Evolutionary conservation across 2,797 vertebrate genomes (phyloP).

Genomic region (Balearica regulorum): DNA sequence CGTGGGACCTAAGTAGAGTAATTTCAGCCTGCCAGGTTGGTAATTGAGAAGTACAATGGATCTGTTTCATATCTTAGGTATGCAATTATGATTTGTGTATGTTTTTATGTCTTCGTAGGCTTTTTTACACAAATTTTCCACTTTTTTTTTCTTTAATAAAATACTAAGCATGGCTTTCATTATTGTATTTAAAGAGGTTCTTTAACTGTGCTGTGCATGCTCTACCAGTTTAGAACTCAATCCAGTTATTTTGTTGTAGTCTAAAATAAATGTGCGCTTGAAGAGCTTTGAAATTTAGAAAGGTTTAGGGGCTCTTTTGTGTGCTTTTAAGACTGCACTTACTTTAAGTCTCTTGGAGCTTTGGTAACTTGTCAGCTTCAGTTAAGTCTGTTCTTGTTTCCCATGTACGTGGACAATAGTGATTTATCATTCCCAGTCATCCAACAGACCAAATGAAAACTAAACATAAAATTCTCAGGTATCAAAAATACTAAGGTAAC

Average conservation of each 20-base stretch:
- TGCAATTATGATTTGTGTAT: not conserved
- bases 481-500: not conserved
- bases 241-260: not conserved
- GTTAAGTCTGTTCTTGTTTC: not conserved
- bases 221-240: not conserved
- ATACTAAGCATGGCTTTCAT: not conserved
- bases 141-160: not conserved
- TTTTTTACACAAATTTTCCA: not conserved
- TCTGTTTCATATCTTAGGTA: not conserved
- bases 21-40: not conserved
- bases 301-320: not conserved
- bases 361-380: not conserved
- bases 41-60: not conserved
- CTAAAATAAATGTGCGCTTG: not conserved
- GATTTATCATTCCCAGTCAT: not conserved
- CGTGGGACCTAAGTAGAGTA: not conserved
- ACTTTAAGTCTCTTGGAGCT: not conserved
- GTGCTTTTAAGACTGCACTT: not conserved
- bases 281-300: not conserved
- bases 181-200: not conserved
- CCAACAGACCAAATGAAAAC: not conserved
- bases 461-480: not conserved
- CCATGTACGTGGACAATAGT: not conserved
- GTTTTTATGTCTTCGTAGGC: not conserved
- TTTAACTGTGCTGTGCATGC: not conserved